A percentile compares a stretch with the other conserved stretches of the same genome.
Evolutionary conservation across 2,888 invertebrate species (phyloP).

Genomic region (Callimorpha dominula): DNA sequence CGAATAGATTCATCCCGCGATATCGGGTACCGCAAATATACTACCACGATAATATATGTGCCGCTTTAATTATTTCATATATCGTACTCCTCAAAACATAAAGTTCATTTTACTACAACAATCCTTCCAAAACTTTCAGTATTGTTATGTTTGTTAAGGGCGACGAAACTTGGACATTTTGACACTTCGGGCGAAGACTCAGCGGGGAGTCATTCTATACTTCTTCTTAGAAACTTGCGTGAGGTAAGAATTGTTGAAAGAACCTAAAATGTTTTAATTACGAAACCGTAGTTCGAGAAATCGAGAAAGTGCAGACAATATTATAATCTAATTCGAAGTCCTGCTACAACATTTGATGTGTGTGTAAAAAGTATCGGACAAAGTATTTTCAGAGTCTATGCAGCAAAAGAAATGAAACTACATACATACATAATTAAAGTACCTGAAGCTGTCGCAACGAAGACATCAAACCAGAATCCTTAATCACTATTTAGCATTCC

Average conservation of each 20-base stretch:
- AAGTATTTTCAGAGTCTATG: neutral
- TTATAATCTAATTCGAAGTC: neutral
- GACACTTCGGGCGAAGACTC: constrained; percentile 84
- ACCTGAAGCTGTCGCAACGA: constrained; percentile 16
- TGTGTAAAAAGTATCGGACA: neutral
- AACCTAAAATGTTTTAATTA: constrained; percentile 76
- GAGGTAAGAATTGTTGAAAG: constrained; percentile 78
- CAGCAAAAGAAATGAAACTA: neutral
- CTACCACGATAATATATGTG: constrained; percentile 29
- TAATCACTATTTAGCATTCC: constrained; percentile 58
- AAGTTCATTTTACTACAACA: constrained; percentile 29
- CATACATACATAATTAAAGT: neutral
- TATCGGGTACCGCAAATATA: constrained; percentile 71
- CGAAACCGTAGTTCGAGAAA: constrained; percentile 43
- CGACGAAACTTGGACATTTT: constrained; percentile 81
- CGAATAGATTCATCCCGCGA: constrained; percentile 72
- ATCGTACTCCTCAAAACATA: constrained; percentile 32
- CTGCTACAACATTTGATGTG: neutral
- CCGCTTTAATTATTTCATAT: constrained; percentile 9
- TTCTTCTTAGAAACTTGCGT: constrained; percentile 81
- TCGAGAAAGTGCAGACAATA: neutral
- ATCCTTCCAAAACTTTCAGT: constrained; percentile 41
- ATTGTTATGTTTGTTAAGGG: constrained; percentile 56
- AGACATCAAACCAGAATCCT: constrained; percentile 38
- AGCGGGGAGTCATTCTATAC: constrained; percentile 78